A percentile compares a stretch with the other conserved stretches of the same genome.
Evolutionary conservation across 2,797 vertebrate genomes (phyloP).

Genomic region (Thaleichthys pacificus): DNA sequence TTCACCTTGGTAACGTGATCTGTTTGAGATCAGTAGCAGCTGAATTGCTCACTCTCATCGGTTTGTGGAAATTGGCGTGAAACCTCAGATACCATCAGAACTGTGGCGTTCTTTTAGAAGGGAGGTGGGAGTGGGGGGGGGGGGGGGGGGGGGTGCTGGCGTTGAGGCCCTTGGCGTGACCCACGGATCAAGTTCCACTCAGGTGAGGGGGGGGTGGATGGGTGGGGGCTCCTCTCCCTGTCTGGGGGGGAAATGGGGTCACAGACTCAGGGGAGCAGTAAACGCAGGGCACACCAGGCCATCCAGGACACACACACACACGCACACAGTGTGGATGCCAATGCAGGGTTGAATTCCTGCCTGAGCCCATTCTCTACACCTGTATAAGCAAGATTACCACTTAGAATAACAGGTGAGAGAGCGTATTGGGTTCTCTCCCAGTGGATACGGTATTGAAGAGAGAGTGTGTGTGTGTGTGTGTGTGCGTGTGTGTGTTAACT

Average conservation of each 20-base stretch:
- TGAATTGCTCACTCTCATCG: constrained; percentile 70
- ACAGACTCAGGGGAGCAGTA: constrained; percentile 63
- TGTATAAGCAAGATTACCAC: constrained; percentile 64
- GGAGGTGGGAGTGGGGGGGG: constrained; percentile 14
- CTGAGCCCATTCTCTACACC: constrained; percentile 53
- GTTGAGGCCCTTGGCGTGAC: constrained; percentile 51
- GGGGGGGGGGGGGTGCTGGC: too few species aligned
- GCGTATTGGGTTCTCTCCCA: constrained; percentile 48
- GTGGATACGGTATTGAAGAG: constrained; percentile 14
- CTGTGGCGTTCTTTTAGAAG: constrained; percentile 64
- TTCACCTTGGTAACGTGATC: constrained; percentile 70
- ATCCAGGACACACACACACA: constrained; percentile 50
- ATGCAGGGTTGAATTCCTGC: constrained; percentile 44
- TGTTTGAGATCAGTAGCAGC: constrained; percentile 80
- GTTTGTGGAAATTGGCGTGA: constrained; percentile 76
- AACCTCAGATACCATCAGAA: constrained; percentile 74
- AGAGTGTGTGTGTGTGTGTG: not conserved
- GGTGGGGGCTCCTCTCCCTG: constrained; percentile 18
- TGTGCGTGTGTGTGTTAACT: not conserved
- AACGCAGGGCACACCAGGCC: constrained; percentile 55
- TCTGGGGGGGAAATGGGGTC: constrained; percentile 61
- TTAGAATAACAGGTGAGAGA: constrained; percentile 68
- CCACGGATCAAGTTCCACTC: constrained; percentile 62
- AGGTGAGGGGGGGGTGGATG: constrained; percentile 61
- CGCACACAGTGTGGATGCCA: constrained; percentile 32